Evolutionary conservation across 92 coral and sea anemone genomes (phyloP).

Genomic region (Micromussa lordhowensis): DNA sequence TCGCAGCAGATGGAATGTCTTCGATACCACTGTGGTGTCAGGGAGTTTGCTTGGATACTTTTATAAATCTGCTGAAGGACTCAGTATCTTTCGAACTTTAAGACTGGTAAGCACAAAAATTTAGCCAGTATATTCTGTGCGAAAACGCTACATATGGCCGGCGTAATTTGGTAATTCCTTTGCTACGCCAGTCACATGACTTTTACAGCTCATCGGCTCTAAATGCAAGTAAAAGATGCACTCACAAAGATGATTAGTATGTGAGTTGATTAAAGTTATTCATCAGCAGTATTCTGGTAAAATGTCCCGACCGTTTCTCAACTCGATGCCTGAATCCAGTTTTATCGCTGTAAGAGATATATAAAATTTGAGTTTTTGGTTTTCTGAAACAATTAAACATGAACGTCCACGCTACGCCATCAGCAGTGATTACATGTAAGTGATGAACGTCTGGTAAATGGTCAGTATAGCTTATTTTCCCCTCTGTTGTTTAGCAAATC

Average conservation of each 20-base stretch:
- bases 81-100: constrained; percentile 81
- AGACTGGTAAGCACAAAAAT: constrained; percentile 76
- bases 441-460: not conserved
- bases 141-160: not conserved
- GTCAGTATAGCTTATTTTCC: not conserved
- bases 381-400: too few species aligned
- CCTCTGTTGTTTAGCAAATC: not conserved
- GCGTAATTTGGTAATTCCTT: not conserved
- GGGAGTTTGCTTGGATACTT: constrained; percentile 77
- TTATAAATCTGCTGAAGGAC: constrained; percentile 75
- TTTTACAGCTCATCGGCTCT: not conserved
- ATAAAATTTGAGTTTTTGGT: too few species aligned
- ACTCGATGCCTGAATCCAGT: not conserved
- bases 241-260: not conserved
- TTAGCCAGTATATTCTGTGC: not conserved
- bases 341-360: too few species aligned
- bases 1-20: constrained; percentile 84
- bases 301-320: not conserved
- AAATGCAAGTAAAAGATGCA: not conserved
- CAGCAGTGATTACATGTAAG: too few species aligned
- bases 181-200: too few species aligned
- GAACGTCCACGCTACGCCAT: too few species aligned
- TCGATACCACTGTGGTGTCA: constrained; percentile 77
- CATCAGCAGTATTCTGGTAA: too few species aligned
- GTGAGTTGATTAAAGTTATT: not conserved